Conservation (phyloP, 1,140 invertebrate genomes). For the Hylaeus anthracinus region DNA sequence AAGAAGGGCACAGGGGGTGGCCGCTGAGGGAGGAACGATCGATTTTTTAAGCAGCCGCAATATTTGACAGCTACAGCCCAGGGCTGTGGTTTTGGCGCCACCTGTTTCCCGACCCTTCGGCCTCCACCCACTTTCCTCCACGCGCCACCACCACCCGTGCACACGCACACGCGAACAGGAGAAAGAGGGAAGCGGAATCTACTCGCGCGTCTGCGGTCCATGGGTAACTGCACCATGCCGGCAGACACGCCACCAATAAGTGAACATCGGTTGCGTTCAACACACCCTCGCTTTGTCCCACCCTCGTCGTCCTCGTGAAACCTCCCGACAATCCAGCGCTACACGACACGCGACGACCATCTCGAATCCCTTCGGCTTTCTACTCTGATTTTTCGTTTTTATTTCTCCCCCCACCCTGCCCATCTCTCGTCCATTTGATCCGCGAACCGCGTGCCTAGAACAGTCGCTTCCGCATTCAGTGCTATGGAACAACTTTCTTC, state of each 20-base stretch:
- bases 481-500: too few relatives aligned
- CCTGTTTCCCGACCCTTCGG: constrained; percentile 77
- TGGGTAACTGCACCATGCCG: constrained; percentile 77
- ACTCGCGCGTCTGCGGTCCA: constrained; percentile 65
- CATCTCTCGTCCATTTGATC: constrained; percentile 34
- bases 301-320: constrained; percentile 58
- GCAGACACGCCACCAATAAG: constrained; percentile 81
- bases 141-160: constrained; percentile 20
- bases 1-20: constrained; percentile 7
- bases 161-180: constrained; percentile 6
- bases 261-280: constrained; percentile 79
- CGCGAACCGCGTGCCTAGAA: not conserved
- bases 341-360: constrained; percentile 42
- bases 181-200: constrained; percentile 53
- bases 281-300: constrained; percentile 74
- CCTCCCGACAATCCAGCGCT: constrained; percentile 56
- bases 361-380: constrained; percentile 38
- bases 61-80: constrained; percentile 78
- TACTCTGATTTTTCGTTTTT: constrained; percentile 31
- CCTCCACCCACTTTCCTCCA: constrained; percentile 45
- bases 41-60: constrained; percentile 80
- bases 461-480: not conserved
- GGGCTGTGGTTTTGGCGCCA: constrained; percentile 76
- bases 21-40: constrained; percentile 60
- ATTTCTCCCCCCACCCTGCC: not conserved